Percentiles rank a stretch among this genome's conserved stretches.
Conservation (phyloP, 2,113 vertebrate species). For the Heptranchias perlo region DNA sequence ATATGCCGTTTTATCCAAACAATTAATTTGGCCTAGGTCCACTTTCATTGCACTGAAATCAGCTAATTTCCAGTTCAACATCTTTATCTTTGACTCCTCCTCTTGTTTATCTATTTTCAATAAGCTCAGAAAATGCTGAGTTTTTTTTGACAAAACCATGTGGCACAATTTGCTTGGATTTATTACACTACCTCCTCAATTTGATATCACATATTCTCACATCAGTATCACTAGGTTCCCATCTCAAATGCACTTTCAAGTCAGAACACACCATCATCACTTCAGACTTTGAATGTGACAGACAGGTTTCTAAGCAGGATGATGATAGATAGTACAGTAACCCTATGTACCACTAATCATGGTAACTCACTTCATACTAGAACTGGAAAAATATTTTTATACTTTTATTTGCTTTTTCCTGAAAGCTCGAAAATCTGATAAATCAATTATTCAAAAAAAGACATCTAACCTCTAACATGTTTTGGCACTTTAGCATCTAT, state of each 20-base stretch:
- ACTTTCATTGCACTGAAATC: too few species aligned
- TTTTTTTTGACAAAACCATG: not conserved
- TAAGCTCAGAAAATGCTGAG: not conserved
- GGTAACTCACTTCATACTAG: not conserved
- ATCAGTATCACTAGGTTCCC: not conserved
- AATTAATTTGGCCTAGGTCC: too few species aligned
- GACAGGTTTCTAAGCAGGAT: not conserved
- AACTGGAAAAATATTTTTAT: not conserved
- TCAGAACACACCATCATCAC: not conserved
- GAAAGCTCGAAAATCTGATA: not conserved
- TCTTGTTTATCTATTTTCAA: not conserved
- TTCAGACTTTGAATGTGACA: not conserved
- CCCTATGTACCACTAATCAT: not conserved
- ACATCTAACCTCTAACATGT: not conserved
- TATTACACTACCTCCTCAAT: not conserved
- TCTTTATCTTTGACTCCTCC: not conserved
- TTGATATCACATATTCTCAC: not conserved
- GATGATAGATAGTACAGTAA: not conserved
- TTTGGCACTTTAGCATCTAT: not conserved
- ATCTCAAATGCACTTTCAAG: not conserved
- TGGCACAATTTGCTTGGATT: not conserved
- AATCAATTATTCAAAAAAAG: not conserved
- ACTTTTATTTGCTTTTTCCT: not conserved
- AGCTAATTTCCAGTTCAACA: not conserved
- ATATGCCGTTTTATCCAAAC: too few species aligned